Evolutionary conservation across 2,888 invertebrate genomes (phyloP), one percentile per base, ranked within the genome.

Genomic region (Parelbella ahira): DNA sequence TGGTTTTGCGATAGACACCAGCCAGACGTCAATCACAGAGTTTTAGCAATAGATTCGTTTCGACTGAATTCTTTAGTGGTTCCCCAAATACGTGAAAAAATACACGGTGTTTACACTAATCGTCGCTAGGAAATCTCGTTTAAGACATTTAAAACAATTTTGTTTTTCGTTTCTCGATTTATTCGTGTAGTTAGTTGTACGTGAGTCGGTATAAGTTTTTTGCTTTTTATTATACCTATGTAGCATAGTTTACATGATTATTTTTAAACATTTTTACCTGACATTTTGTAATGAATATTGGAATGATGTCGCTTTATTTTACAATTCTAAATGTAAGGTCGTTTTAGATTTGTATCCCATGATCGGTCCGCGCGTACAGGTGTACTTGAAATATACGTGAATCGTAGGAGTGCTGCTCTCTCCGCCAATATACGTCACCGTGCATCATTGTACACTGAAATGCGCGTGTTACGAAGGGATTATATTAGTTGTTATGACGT

Each of bases 51-150:
- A 12, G 32, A 19, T 18, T 13, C 12, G 39, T 25, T 32, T 32
- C 25, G 32, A 33, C 39, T 33, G 39, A 39, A 32, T 37, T 41
- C 32, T 32, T 41, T 41, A 27, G 12, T 32, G 25, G 19, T 33
- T 33, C 32, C 27, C 6, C 12, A 27, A 20, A n/a, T n/a, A n/a
- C n/a, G n/a, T 27, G 27, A 19, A 8, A 19, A 20, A 20, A 4
- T 25, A 9, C 27, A 27, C n/a, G 39, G 18, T 30, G 23, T 39
- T 24, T 38, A 30, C 25, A 25, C 24, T 24, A 30, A 30, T 20
- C 13, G 10, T 33, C 25, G 25, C 13, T 27, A 20, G 18, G 9
- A 20, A 12, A 33, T 20, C 8, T 25, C n/a, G n/a, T 20, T 20
- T 33, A 41, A 41, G 39, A 41, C 32, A 41, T 32, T 32, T 18